Conservation (phyloP, 2,113 vertebrate species). For the Emberiza fucata region DNA sequence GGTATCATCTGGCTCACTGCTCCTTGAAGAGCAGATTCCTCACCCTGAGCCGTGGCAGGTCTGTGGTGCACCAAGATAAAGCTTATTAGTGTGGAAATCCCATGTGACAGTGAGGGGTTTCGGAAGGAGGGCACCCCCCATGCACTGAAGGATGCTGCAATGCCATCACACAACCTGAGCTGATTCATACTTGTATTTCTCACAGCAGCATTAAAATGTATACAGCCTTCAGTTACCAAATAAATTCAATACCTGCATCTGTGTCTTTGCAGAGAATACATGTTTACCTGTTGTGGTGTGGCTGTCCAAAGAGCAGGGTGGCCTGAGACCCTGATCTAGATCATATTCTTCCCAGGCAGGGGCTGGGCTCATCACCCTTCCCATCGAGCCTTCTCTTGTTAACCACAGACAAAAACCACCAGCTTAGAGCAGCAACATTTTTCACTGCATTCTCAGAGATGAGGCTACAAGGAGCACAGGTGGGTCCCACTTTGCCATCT, state of each 20-base stretch:
- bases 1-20: background rate
- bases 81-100: background rate
- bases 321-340: background rate
- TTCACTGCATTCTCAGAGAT: background rate
- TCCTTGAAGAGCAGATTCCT: slow-evolving; percentile 2
- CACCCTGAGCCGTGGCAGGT: background rate
- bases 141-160: background rate
- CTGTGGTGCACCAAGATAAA: background rate
- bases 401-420: background rate
- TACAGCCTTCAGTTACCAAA: background rate
- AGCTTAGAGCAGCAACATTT: background rate
- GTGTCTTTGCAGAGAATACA: background rate
- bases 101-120: background rate
- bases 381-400: background rate
- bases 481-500: slow-evolving; percentile 27
- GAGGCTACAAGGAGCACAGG: background rate
- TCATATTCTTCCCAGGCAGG: background rate
- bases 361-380: background rate
- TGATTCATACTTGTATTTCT: background rate
- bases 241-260: background rate
- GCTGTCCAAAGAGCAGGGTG: background rate
- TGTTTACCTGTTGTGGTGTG: background rate
- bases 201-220: background rate
- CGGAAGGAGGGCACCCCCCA: background rate
- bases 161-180: background rate